phyloP scores from a whole-genome alignment of 2,888 invertebrate species.

The Hydriomena furcata region DNA sequence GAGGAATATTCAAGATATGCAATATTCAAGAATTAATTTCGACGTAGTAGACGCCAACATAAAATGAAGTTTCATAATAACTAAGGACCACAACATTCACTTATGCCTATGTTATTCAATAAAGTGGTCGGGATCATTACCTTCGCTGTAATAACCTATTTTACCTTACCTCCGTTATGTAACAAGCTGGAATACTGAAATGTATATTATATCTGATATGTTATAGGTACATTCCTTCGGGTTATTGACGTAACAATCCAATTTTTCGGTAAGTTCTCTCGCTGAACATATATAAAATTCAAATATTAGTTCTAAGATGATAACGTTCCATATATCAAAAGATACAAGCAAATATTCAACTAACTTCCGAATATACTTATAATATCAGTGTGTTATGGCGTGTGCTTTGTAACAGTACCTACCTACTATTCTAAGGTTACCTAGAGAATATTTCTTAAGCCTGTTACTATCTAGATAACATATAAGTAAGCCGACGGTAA shows the following conservation, averaged over 20 bases:
- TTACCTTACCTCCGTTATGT: conserved; percentile 5
- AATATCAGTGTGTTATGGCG: conserved; percentile 29
- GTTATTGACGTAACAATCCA: conserved; percentile 29
- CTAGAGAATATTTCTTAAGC: neutral
- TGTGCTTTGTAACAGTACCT: conserved; percentile 22
- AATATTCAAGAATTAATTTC: too few species aligned
- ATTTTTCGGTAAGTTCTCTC: conserved; percentile 36
- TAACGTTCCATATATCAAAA: conserved; percentile 40
- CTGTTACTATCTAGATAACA: conserved; percentile 23
- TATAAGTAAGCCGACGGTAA: conserved; percentile 17
- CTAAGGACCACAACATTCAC: neutral
- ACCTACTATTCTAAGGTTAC: neutral
- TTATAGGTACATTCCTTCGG: conserved; percentile 17
- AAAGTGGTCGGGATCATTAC: conserved; percentile 1
- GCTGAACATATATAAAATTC: conserved; percentile 42
- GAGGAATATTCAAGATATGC: too few species aligned
- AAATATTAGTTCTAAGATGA: conserved; percentile 48
- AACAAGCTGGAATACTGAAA: conserved; percentile 15
- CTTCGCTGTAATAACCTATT: conserved; percentile 1
- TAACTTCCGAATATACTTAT: conserved; percentile 37
- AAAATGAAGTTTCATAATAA: neutral
- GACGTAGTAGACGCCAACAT: too few species aligned
- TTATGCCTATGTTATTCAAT: neutral
- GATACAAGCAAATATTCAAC: conserved; percentile 32
- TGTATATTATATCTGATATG: too few species aligned